A percentile compares a stretch with the other conserved stretches of the same genome.
phyloP scores from a whole-genome alignment of 1,140 invertebrate genomes.

The Gonioctena quinquepunctata region DNA sequence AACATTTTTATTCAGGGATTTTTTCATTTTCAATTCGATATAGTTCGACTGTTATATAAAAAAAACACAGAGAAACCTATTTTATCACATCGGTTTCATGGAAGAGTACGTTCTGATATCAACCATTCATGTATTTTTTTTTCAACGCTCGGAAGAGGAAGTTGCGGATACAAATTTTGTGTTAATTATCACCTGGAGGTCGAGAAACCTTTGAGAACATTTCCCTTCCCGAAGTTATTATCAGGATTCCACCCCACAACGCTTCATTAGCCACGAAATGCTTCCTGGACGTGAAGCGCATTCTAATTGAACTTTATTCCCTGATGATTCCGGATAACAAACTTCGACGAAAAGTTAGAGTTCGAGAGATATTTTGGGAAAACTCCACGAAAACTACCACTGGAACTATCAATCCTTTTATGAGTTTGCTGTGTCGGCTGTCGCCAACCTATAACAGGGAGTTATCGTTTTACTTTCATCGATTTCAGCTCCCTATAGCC shows the following conservation, averaged over 20 bases:
- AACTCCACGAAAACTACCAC: background rate
- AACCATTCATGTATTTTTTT: no score
- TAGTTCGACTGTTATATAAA: no score
- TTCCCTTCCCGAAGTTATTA: background rate
- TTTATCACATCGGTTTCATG: no score
- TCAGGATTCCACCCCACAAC: background rate
- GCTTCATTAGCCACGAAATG: background rate
- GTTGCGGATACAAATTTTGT: no score
- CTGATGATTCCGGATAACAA: background rate
- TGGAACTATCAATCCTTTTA: background rate
- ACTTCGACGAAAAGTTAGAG: background rate
- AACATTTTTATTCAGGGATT: no score
- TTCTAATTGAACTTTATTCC: background rate
- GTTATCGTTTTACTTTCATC: background rate
- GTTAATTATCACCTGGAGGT: background rate
- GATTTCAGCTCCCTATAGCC: background rate
- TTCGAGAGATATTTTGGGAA: background rate
- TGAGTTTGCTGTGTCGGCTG: background rate
- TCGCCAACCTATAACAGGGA: background rate
- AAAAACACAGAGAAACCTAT: no score
- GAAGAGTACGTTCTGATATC: no score
- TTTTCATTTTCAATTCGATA: no score
- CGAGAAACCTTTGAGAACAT: background rate
- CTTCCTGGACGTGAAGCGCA: background rate
- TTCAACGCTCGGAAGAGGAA: no score